These are phyloP conservation scores for Tethya wilhelma DNA, from an alignment of 37 sponge, comb jelly and placozoan species.

Conservation along the genomic window DNA sequence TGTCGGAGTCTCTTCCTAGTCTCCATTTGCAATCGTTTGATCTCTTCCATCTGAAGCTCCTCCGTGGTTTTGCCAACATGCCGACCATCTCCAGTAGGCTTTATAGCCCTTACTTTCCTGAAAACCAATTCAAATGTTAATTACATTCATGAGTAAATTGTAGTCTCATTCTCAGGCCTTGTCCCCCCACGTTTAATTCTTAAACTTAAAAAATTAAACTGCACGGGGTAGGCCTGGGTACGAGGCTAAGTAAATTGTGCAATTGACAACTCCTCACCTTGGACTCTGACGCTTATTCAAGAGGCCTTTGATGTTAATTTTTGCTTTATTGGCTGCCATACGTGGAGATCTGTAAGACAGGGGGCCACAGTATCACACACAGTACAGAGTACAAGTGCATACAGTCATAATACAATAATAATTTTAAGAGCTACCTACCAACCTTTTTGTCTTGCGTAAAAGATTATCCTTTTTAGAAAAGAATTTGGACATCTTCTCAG, in stretches of 20 bases:
- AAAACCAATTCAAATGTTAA: too few species aligned
- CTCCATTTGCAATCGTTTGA: conserved; percentile 48
- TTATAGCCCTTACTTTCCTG: too few species aligned
- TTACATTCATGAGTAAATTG: neutral
- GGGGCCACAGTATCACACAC: neutral
- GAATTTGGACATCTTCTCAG: neutral
- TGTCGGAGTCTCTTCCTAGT: conserved; percentile 32
- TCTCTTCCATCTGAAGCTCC: conserved; percentile 69
- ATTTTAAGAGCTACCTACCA: neutral
- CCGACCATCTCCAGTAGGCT: neutral
- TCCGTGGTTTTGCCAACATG: conserved; percentile 34
- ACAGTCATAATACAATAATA: neutral
- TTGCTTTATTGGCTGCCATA: neutral
- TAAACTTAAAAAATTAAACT: too few species aligned
- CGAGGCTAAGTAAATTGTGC: too few species aligned
- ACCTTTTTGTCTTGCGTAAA: neutral
- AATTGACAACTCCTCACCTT: neutral
- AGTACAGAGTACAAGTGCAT: neutral
- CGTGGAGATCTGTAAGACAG: neutral
- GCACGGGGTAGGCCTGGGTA: too few species aligned
- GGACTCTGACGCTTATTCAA: neutral
- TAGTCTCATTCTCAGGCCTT: too few species aligned
- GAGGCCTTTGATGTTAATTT: neutral
- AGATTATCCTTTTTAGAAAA: too few species aligned
- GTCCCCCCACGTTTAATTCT: too few species aligned